Percentiles rank a stretch among this genome's conserved stretches.
phyloP scores from a whole-genome alignment of 2,113 vertebrate species.

The Gnathonemus echidnorhynchus region DNA sequence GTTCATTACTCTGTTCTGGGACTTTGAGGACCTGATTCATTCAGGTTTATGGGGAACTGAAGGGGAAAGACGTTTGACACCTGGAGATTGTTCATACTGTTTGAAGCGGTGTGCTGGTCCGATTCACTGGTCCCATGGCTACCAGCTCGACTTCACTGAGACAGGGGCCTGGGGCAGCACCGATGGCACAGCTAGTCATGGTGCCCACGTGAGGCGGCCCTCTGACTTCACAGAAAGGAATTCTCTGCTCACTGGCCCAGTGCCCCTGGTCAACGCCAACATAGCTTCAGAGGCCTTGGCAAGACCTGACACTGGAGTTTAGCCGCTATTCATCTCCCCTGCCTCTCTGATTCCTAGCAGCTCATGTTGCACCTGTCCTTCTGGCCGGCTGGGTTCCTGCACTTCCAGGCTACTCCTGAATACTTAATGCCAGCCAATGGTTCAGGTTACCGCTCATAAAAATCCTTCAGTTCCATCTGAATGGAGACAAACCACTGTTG shows the following conservation, averaged over 20 bases:
- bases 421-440: background rate
- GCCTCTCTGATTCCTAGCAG: background rate
- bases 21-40: background rate
- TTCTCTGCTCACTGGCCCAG: background rate
- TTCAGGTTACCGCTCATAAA: background rate
- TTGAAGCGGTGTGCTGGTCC: background rate
- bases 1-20: background rate
- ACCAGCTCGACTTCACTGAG: background rate
- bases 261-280: background rate
- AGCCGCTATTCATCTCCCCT: background rate
- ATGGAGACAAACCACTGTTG: background rate
- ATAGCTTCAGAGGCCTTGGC: background rate
- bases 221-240: background rate
- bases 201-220: background rate
- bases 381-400: background rate
- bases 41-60: background rate
- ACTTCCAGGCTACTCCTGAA: background rate
- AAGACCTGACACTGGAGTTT: background rate
- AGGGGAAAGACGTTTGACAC: background rate
- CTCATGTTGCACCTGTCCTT: constrained; percentile 6
- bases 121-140: background rate
- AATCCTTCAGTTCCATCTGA: background rate
- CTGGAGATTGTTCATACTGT: background rate
- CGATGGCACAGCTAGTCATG: background rate
- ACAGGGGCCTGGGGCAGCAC: background rate